These are phyloP conservation scores for Gorsachius magnificus DNA, from an alignment of 2,797 vertebrate genomes.

Conservation along the genomic window DNA sequence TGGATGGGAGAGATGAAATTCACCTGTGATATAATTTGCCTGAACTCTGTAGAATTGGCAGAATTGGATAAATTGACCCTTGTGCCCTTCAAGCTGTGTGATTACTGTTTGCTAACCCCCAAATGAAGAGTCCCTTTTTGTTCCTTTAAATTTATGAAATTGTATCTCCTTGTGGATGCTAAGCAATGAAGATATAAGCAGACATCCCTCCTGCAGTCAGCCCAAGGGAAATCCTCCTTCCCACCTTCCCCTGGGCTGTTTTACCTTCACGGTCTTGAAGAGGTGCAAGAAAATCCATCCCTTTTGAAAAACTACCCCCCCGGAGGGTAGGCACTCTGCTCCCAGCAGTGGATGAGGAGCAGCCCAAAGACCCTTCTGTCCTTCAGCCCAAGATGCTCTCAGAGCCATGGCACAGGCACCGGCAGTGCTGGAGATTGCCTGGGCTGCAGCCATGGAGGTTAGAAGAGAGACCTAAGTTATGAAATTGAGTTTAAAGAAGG, in stretches of 20 bases:
- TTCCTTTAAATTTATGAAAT: neutral
- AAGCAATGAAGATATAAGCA: neutral
- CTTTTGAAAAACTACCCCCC: neutral
- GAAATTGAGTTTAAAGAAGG: neutral
- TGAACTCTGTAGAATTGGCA: neutral
- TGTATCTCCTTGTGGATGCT: neutral
- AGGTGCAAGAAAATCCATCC: neutral
- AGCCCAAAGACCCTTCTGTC: neutral
- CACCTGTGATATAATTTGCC: neutral
- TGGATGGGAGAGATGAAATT: neutral
- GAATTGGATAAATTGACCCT: neutral
- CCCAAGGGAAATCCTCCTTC: neutral
- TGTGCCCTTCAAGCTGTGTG: neutral
- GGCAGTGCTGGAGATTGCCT: neutral
- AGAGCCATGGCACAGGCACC: neutral
- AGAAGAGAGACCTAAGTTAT: neutral
- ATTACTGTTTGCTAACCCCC: neutral
- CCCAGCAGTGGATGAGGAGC: neutral
- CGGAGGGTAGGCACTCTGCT: rapidly evolving
- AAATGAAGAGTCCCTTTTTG: neutral
- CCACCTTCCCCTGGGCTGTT: neutral
- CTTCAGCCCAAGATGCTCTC: neutral
- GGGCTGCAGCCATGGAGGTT: neutral
- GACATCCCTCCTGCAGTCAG: neutral
- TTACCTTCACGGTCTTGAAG: neutral